Evolutionary conservation across 2,888 invertebrate genomes (phyloP), one percentile per base, ranked within the genome.

Genomic region (Anthoptus insignis): DNA sequence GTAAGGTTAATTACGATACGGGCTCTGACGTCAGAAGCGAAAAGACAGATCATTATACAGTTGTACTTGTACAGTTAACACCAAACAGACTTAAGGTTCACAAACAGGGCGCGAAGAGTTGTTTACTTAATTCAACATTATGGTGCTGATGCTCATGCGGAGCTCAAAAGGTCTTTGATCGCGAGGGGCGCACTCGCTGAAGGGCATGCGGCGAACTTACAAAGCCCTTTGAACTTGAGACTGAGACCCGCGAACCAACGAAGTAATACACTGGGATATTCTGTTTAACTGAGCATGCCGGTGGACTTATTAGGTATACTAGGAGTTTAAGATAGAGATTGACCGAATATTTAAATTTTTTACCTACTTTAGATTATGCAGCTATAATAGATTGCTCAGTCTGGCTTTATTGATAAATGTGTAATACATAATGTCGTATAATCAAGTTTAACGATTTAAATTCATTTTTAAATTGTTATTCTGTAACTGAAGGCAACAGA

Each of bases 181-280:
- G n/a, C 24, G 22, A 7, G 32, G 32, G n/a, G 39, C 7, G 39
- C 39, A 6, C 8, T 27, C 11, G 39, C 39, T 24, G 7, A n/a
- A 53, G 34, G 53, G 53, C 53, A 21, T 34, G 34, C 14, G 32
- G 19, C 52, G 34, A 53, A 34, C 34, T 53, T 53, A 32, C 53
- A 22, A 32, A 14, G 16, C 47, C 24, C 47, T 47, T 47, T 47
- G 47, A 22, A 22, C 24, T 24, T 47, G 47, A 47, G n/a, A 14
- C 22, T 24, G 6, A 47, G 47, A 19, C 42, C 7, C 22, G n/a
- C n/a, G 22, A 5, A n/a, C 13, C n/a, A n/a, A 47, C 47, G 24
- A n/a, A 22, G 45, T 19, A 42, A 42, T 11, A 6, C 8, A n/a
- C n/a, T n/a, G n/a, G n/a, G n/a, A n/a, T n/a, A n/a, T n/a, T n/a